Evolutionary conservation across 2,797 vertebrate genomes (phyloP).

Genomic region (Sphenodon punctatus): DNA sequence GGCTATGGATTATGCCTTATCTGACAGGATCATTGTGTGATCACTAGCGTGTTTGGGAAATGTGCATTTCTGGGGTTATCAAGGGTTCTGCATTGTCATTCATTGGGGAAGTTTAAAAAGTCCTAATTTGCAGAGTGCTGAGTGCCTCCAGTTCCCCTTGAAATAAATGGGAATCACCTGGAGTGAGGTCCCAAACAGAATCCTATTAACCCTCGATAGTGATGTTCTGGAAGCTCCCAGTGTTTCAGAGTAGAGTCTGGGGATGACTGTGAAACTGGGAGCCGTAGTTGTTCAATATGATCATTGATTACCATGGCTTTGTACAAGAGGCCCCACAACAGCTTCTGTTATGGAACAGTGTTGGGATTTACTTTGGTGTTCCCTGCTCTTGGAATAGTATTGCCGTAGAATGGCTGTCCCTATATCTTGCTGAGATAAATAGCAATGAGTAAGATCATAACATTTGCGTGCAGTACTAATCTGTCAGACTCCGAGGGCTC

Average conservation of each 20-base stretch:
- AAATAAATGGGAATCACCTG: neutral
- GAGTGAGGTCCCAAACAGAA: neutral
- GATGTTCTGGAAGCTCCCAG: neutral
- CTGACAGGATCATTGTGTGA: neutral
- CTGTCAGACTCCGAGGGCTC: neutral
- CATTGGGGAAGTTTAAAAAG: neutral
- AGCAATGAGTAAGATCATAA: neutral
- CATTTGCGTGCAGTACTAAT: neutral
- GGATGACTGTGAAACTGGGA: neutral
- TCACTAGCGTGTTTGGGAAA: neutral
- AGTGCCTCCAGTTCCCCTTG: neutral
- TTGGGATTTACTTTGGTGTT: neutral
- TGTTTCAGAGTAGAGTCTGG: neutral
- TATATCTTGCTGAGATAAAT: neutral
- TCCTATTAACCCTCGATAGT: neutral
- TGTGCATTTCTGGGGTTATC: neutral
- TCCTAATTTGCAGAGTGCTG: neutral
- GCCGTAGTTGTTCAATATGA: neutral
- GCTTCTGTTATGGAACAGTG: fast-evolving
- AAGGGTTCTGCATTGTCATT: neutral
- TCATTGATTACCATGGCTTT: neutral
- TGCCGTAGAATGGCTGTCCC: neutral
- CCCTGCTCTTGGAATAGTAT: neutral
- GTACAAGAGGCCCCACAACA: neutral
- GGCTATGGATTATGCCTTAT: neutral